Base-by-base conservation (phyloP, 2,113 vertebrate genomes). In the Lophochroa leadbeateri region DNA sequence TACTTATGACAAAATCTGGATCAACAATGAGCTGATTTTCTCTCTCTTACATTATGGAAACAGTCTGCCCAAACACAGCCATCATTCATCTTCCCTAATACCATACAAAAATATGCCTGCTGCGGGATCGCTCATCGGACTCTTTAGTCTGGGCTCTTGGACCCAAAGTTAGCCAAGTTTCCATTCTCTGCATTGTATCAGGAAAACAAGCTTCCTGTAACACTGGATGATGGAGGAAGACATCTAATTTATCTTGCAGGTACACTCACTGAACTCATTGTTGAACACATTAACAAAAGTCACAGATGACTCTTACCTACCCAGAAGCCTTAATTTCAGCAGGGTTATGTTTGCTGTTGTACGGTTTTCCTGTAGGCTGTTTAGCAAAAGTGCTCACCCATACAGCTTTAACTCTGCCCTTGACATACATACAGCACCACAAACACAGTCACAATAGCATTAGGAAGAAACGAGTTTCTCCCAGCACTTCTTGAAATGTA, bases 1-100 rank as follows among this genome's bases (percentile, higher is more conserved):
- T 82, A 65, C 47, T 85, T 86, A 50, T 28, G 43, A 83, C 63
- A 92, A 94, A 92, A 76, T 64, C 72, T 76, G 69, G 18, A 88
- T 83, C 39, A 92, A 79, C 29, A 87, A 23, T 27, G 44, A 79
- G 43, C 43, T 70, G 82, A 67, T 92, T 95, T 91, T 90, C 31
- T 90, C 46, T 75, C 71, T 70, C 33, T 55, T 19, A 64, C 80
- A 78, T 80, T 67, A 86, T 64, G 79, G 76, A 75, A 88, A 90
- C 23, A 67, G 53, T 86, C 82, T 86, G 60, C 67, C 63, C 75
- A 90, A 95, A 82, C 37, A 57, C 29, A 86, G 64, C 17, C 49
- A 77, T 85, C 37, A 83, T 90, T 82, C 71, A 61, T 71, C 63
- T 88, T 92, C 78, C 41, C 78, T 77, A 90, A 93, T 15, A 82